These are phyloP conservation scores for Parasteatoda tepidariorum DNA, from an alignment of 1,140 invertebrate genomes.

Conservation along the genomic window DNA sequence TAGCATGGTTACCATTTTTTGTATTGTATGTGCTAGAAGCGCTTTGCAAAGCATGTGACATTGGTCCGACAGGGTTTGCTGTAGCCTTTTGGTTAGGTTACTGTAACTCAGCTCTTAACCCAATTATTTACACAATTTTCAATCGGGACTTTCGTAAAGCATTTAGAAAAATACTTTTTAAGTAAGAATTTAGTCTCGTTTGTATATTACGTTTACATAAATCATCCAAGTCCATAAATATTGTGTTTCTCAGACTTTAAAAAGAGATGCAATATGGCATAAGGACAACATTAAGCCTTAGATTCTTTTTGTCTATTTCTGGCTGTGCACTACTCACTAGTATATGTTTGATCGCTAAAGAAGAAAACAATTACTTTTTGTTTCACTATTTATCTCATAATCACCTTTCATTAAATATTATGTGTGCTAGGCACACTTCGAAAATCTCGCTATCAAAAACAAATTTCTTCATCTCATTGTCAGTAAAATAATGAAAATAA, in stretches of 20 bases:
- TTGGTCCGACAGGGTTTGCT: conserved; percentile 84
- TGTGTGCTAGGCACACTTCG: neutral
- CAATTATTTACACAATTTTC: conserved; percentile 98
- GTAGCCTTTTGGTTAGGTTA: conserved; percentile 99
- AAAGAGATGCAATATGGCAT: no score
- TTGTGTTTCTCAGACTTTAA: no score
- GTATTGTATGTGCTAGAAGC: conserved; percentile 91
- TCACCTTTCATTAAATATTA: neutral
- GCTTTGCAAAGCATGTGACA: conserved; percentile 80
- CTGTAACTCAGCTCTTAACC: conserved; percentile 98
- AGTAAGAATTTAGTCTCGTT: conserved; percentile 72
- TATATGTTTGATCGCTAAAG: neutral
- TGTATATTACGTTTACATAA: neutral
- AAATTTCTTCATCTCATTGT: no score
- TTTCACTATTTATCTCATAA: neutral
- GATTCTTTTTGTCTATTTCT: neutral
- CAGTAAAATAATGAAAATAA: neutral
- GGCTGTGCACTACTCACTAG: neutral
- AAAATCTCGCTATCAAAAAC: no score
- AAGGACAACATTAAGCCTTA: neutral
- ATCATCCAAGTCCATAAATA: neutral
- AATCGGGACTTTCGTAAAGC: conserved; percentile 98
- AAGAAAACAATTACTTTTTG: neutral
- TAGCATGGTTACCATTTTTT: conserved; percentile 99
- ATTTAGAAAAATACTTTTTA: conserved; percentile 93